phyloP scores from a whole-genome alignment of 2,797 vertebrate genomes.

The Caiman crocodilus region DNA sequence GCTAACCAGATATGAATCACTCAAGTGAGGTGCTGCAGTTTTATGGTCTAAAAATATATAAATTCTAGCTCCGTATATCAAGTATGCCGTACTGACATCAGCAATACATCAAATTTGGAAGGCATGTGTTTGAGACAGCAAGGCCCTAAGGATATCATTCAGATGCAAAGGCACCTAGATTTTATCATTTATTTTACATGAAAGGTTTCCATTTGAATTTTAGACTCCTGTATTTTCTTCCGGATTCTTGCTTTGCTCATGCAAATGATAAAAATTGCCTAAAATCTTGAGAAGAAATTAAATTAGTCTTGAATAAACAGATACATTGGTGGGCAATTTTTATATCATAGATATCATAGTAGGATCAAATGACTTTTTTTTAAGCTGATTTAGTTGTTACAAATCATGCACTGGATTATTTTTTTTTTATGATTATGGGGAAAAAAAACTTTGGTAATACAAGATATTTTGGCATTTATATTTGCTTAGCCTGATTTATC shows the following conservation, averaged over 20 bases:
- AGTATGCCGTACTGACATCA: neutral
- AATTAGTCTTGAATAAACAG: constrained; percentile 31
- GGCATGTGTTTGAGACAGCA: constrained; percentile 27
- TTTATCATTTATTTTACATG: constrained; percentile 59
- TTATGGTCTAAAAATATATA: neutral
- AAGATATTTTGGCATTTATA: constrained; percentile 49
- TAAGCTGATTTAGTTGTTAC: constrained; percentile 23
- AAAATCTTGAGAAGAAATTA: constrained; percentile 53
- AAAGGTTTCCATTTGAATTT: constrained; percentile 66
- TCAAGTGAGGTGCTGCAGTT: neutral
- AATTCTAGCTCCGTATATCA: neutral
- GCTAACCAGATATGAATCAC: neutral
- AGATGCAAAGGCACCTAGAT: constrained; percentile 57
- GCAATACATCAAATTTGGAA: constrained; percentile 33
- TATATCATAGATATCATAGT: neutral
- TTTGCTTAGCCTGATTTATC: constrained; percentile 68
- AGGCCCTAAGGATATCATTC: constrained; percentile 53
- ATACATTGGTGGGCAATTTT: constrained; percentile 25
- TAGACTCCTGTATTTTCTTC: constrained; percentile 54
- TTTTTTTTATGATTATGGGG: constrained; percentile 58
- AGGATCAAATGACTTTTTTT: constrained; percentile 52
- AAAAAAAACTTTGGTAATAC: constrained; percentile 45
- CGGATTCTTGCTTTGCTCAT: constrained; percentile 62
- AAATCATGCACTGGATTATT: constrained; percentile 52
- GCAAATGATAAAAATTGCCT: constrained; percentile 61